Percentiles rank a stretch among this genome's conserved stretches.
Evolutionary conservation across 2,888 invertebrate species (phyloP).

Genomic region (Leptopilina syphax): DNA sequence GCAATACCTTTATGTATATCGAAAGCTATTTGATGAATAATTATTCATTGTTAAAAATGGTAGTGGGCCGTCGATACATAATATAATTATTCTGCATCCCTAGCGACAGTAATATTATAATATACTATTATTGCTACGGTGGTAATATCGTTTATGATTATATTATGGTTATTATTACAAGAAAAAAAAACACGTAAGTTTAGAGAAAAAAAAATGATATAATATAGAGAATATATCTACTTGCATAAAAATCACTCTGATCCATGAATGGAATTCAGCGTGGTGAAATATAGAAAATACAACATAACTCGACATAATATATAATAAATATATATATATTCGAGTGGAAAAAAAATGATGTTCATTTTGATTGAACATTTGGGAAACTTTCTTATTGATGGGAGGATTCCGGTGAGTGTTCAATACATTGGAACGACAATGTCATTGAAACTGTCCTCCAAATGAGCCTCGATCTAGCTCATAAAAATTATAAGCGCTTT

Average conservation of each 20-base stretch:
- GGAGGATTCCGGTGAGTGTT: constrained; percentile 55
- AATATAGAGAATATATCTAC: constrained; percentile 53
- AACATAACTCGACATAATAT: constrained; percentile 31
- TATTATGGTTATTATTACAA: constrained; percentile 69
- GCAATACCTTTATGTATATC: constrained; percentile 34
- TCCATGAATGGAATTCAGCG: constrained; percentile 27
- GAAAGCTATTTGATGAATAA: constrained; percentile 43
- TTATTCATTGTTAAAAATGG: constrained; percentile 63
- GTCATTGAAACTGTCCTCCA: constrained; percentile 67
- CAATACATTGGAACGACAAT: constrained; percentile 64
- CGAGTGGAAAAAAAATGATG: constrained; percentile 45
- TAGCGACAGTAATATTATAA: constrained; percentile 67
- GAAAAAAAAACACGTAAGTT: constrained; percentile 57
- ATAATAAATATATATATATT: not conserved
- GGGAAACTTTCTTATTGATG: constrained; percentile 60
- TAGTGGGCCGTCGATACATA: constrained; percentile 62
- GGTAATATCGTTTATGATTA: constrained; percentile 71
- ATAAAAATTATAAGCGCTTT: constrained; percentile 58
- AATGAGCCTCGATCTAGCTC: constrained; percentile 62
- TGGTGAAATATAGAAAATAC: not conserved
- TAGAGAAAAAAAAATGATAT: constrained; percentile 59
- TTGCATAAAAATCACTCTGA: constrained; percentile 41
- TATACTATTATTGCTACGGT: constrained; percentile 68
- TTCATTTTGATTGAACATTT: constrained; percentile 64
- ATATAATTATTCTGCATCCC: constrained; percentile 62